phyloP scores from a whole-genome alignment of 2,113 vertebrate genomes.

The Hyla sarda region DNA sequence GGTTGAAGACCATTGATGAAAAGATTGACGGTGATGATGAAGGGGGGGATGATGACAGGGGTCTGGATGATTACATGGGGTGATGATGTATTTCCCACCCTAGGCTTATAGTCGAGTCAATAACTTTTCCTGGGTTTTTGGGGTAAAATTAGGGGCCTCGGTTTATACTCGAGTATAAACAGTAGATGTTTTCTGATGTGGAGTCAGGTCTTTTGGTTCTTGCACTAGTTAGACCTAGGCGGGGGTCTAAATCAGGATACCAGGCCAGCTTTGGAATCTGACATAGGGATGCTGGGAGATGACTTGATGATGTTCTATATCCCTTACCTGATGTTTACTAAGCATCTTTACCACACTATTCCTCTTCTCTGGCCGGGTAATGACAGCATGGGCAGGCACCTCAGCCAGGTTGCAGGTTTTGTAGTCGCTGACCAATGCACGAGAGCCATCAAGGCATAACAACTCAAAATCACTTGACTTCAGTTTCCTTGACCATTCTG shows the following conservation, averaged over 20 bases:
- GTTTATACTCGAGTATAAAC: no score
- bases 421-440: conserved; percentile 55
- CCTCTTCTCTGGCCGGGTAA: conserved; percentile 64
- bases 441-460: conserved; percentile 62
- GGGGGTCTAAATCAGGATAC: background rate
- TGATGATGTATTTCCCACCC: no score
- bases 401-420: conserved; percentile 62
- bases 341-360: conserved; percentile 58
- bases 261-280: background rate
- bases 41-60: no score
- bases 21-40: no score
- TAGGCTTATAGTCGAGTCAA: no score
- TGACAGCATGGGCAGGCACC: conserved; percentile 66
- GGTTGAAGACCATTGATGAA: no score
- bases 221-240: background rate
- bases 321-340: conserved; percentile 66
- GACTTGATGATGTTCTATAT: background rate
- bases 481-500: conserved; percentile 61
- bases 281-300: background rate
- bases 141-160: no score
- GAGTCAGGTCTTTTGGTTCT: no score
- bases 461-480: conserved; percentile 62
- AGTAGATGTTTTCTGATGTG: background rate
- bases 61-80: no score
- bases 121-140: no score